Percentiles rank a stretch among this genome's conserved stretches.
phyloP scores from a whole-genome alignment of 2,113 vertebrate species.

The Phrynosoma blainvillii region DNA sequence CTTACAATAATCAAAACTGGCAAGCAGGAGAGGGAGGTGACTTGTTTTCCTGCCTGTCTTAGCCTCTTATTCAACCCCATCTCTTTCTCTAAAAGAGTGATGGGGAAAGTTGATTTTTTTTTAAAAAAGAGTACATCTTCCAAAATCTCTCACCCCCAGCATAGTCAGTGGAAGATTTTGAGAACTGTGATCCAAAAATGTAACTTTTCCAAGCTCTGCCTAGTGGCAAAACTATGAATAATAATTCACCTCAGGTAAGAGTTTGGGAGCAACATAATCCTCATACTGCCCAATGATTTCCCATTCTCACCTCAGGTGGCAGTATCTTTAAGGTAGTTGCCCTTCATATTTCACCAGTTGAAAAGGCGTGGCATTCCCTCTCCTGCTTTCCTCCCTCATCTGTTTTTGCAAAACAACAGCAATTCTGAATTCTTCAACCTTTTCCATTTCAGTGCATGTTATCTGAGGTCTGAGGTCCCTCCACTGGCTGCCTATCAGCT shows the following conservation, averaged over 20 bases:
- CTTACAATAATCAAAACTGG: too few relatives aligned
- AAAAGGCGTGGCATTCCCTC: background rate
- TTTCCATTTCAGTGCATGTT: background rate
- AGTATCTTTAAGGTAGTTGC: background rate
- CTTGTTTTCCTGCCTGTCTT: too few relatives aligned
- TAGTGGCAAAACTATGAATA: background rate
- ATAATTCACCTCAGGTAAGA: background rate
- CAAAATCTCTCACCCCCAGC: background rate
- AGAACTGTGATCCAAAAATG: too few relatives aligned
- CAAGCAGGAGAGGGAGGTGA: too few relatives aligned
- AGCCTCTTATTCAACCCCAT: too few relatives aligned
- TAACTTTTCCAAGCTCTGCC: too few relatives aligned
- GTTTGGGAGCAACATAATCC: background rate
- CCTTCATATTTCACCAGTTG: background rate
- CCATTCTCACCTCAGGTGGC: conserved; percentile 2
- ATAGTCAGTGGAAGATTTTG: too few relatives aligned
- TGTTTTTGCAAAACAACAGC: background rate
- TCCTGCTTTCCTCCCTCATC: background rate
- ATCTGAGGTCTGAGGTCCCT: too few relatives aligned
- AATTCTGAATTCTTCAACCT: background rate
- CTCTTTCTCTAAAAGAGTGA: background rate
- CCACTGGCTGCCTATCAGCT: too few relatives aligned
- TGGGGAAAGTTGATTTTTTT: background rate
- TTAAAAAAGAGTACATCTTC: too few relatives aligned
- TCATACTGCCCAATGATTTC: background rate